phyloP scores from a whole-genome alignment of 2,797 vertebrate species.

The Jordanella pulchra region DNA sequence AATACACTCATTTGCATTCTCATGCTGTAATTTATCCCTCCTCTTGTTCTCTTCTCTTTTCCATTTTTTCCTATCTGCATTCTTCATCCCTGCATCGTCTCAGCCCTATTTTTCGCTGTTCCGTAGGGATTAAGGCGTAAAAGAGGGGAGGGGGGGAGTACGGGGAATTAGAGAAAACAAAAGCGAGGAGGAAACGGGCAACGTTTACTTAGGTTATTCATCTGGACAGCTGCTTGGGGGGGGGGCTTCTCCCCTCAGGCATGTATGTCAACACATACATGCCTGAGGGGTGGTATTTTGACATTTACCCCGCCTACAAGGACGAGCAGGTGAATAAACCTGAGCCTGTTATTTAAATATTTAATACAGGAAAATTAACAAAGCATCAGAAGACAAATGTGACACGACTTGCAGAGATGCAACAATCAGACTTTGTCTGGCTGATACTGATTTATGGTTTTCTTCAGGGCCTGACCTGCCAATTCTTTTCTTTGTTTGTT shows the following conservation, averaged over 20 bases:
- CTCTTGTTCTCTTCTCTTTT: constrained; percentile 16
- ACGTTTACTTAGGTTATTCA: constrained; percentile 71
- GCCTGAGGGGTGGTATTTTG: constrained; percentile 56
- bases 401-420: neutral
- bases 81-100: constrained; percentile 62
- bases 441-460: too few relatives aligned
- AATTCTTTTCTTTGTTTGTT: too few relatives aligned
- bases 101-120: constrained; percentile 48
- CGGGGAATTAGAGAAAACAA: constrained; percentile 63
- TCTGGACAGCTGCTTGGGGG: constrained; percentile 56
- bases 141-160: constrained; percentile 51
- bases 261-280: constrained; percentile 43
- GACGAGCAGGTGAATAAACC: constrained; percentile 67
- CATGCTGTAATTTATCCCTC: constrained; percentile 65
- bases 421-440: too few relatives aligned
- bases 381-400: neutral
- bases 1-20: constrained; percentile 68
- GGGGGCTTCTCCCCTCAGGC: constrained; percentile 15
- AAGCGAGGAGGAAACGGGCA: constrained; percentile 63
- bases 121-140: constrained; percentile 53
- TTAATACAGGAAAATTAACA: constrained; percentile 37
- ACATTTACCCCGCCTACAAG: constrained; percentile 64
- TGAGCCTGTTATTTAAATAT: constrained; percentile 64
- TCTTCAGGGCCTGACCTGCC: too few relatives aligned
- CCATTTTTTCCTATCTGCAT: constrained; percentile 49